Conservation (phyloP, 2,797 vertebrate species). For the Scolopax rusticola region DNA sequence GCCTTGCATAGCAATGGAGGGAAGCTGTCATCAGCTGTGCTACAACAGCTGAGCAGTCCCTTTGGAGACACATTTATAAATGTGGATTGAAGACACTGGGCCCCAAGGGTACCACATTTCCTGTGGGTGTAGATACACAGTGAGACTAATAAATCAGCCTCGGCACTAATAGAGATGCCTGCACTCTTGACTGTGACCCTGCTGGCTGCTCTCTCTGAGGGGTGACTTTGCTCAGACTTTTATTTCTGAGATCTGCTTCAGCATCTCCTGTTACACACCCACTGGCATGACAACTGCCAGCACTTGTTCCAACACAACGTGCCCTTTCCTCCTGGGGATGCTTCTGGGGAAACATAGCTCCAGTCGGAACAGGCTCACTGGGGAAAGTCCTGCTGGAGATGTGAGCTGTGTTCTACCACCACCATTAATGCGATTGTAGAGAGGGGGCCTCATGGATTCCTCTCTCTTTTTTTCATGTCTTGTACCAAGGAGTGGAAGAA, state of each 20-base stretch:
- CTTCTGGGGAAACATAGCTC: not conserved
- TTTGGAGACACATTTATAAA: not conserved
- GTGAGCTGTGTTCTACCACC: not conserved
- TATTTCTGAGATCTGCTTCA: not conserved
- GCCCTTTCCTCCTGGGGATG: not conserved
- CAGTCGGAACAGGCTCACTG: not conserved
- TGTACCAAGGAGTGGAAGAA: not conserved
- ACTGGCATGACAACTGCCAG: constrained; percentile 1
- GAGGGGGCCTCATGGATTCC: not conserved
- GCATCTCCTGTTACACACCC: not conserved
- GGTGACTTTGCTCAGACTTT: not conserved
- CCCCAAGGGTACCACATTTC: not conserved
- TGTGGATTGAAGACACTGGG: not conserved
- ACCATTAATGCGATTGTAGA: accelerated
- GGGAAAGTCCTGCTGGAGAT: not conserved
- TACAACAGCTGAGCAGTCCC: not conserved
- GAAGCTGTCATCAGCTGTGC: not conserved
- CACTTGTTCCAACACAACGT: not conserved
- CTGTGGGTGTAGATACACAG: not conserved
- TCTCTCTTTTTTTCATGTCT: not conserved
- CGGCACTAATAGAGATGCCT: not conserved
- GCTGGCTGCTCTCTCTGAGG: not conserved
- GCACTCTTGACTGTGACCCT: not conserved
- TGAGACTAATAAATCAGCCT: not conserved
- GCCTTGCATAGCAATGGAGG: not conserved